These are phyloP conservation scores for Tragelaphus scriptus DNA, from an alignment of 2,113 vertebrate species.

Conservation along the genomic window DNA sequence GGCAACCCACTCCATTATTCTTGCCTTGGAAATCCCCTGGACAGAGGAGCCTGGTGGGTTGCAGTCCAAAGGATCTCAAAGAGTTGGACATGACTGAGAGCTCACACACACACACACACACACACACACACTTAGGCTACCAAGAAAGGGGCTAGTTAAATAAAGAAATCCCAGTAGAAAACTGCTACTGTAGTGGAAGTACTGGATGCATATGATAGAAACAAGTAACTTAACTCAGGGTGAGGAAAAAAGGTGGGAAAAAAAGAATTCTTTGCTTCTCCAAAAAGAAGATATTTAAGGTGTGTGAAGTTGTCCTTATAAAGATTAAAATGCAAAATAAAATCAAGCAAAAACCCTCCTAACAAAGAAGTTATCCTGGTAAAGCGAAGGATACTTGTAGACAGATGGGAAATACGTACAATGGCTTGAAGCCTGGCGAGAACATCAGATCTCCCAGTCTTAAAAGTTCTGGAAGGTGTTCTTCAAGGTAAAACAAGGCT, in stretches of 20 bases:
- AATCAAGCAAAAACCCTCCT: background rate
- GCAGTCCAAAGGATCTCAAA: background rate
- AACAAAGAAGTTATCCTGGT: background rate
- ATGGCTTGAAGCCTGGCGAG: background rate
- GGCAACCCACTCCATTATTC: background rate
- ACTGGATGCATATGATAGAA: rapidly evolving
- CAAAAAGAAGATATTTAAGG: background rate
- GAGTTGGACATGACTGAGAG: background rate
- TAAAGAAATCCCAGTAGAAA: background rate
- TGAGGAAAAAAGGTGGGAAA: background rate
- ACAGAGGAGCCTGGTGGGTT: background rate
- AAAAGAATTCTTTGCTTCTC: background rate
- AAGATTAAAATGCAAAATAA: background rate
- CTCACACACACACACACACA: background rate
- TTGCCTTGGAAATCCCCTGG: background rate
- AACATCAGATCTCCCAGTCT: background rate
- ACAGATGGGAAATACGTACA: background rate
- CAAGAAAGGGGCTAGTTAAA: background rate
- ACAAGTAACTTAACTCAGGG: background rate
- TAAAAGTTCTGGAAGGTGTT: background rate
- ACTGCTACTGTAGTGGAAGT: rapidly evolving
- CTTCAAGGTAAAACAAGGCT: background rate
- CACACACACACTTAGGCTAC: background rate
- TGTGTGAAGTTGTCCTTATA: background rate
- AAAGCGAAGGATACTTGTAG: background rate